phyloP scores from a whole-genome alignment of 2,797 vertebrate genomes.

The Columba guinea region DNA sequence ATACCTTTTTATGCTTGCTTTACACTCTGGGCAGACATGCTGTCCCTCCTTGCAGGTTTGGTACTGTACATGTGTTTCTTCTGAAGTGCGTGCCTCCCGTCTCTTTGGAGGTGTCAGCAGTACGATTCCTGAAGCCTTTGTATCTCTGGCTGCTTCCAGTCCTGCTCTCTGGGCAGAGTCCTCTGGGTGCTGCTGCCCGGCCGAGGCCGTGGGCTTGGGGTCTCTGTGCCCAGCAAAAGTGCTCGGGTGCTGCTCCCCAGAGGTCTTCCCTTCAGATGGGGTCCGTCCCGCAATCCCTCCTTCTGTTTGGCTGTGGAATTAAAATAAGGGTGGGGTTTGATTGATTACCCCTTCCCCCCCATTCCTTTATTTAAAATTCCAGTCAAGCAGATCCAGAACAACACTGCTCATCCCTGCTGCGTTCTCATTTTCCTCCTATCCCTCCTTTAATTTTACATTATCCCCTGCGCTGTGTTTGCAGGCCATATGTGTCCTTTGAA shows the following conservation, averaged over 20 bases:
- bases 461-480: slow-evolving; percentile 48
- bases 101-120: background rate
- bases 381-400: slow-evolving; percentile 14
- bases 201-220: rapidly evolving
- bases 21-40: background rate
- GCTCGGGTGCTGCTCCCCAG: background rate
- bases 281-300: background rate
- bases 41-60: background rate
- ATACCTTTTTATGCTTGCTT: background rate
- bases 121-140: background rate
- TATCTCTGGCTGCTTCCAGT: background rate
- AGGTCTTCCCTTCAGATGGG: background rate
- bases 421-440: slow-evolving; percentile 37
- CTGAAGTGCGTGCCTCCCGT: background rate
- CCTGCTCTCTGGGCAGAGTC: background rate
- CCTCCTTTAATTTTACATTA: slow-evolving; percentile 41
- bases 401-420: background rate
- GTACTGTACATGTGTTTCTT: background rate
- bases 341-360: too few species aligned
- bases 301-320: background rate
- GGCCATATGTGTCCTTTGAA: slow-evolving; percentile 67
- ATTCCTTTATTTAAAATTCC: slow-evolving; percentile 37
- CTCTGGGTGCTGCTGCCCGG: background rate
- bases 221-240: background rate
- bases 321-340: background rate